These are phyloP conservation scores for Periophthalmus modestus DNA, from an alignment of 2,113 vertebrate species.

Conservation along the genomic window DNA sequence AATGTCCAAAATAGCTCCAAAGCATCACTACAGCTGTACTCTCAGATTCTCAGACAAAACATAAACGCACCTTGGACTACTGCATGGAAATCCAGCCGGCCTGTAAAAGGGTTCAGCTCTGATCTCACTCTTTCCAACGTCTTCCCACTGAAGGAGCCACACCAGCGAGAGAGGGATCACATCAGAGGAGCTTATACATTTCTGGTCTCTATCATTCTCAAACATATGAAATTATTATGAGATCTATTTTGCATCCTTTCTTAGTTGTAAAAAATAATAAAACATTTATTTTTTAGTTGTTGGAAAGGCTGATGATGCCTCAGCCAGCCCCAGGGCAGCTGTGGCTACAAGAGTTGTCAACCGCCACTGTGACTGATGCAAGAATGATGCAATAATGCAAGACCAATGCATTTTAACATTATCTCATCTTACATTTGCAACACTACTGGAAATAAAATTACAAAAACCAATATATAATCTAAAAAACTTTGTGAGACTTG, in stretches of 20 bases:
- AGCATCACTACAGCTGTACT: constrained; percentile 41
- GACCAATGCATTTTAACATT: not conserved
- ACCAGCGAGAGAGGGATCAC: constrained; percentile 32
- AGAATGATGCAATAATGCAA: not conserved
- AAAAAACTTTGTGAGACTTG: not conserved
- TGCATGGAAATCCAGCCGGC: constrained; percentile 61
- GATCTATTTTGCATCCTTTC: not conserved
- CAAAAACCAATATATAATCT: not conserved
- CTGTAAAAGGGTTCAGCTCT: constrained; percentile 58
- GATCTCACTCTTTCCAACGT: constrained; percentile 70
- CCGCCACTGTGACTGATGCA: no score
- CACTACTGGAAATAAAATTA: not conserved
- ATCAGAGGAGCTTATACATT: constrained; percentile 6
- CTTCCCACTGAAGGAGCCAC: constrained; percentile 48
- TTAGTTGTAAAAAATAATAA: not conserved
- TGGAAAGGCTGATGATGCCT: no score
- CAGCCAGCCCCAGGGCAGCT: no score
- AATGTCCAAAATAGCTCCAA: constrained; percentile 45
- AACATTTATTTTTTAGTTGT: not conserved
- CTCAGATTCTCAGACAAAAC: constrained; percentile 65
- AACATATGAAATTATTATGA: not conserved
- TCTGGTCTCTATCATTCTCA: not conserved
- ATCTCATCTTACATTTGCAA: not conserved
- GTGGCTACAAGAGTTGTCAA: no score
- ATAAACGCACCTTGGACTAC: constrained; percentile 64